Evolutionary conservation across 2,797 vertebrate genomes (phyloP).

Genomic region (Fistularia commersonii): DNA sequence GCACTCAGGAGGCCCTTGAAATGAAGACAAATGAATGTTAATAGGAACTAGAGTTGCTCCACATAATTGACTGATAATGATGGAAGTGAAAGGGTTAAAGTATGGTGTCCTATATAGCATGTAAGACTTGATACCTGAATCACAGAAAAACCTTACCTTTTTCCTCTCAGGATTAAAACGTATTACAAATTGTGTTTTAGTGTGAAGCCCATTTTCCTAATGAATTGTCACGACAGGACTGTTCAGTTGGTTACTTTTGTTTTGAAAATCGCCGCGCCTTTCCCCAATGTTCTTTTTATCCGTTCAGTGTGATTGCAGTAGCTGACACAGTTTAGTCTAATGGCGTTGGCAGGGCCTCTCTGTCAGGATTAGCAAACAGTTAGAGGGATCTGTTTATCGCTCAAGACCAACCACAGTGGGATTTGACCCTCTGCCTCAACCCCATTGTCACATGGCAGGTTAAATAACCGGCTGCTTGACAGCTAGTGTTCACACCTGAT

Average conservation of each 20-base stretch:
- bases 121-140: background rate
- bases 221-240: constrained; percentile 1
- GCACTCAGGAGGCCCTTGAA: constrained; percentile 6
- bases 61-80: background rate
- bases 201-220: constrained; percentile 2
- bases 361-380: constrained; percentile 62
- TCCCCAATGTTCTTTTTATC: constrained; percentile 27
- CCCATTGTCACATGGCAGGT: constrained; percentile 43
- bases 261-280: constrained; percentile 22
- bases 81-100: background rate
- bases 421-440: constrained; percentile 41
- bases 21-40: background rate
- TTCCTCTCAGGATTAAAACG: background rate
- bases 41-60: background rate
- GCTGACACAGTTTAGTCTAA: constrained; percentile 56
- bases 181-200: background rate
- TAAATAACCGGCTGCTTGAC: constrained; percentile 43
- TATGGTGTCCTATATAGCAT: constrained; percentile 3
- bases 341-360: constrained; percentile 57
- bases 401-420: constrained; percentile 37
- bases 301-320: constrained; percentile 8
- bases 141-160: background rate
- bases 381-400: constrained; percentile 52
- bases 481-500: constrained; percentile 13
- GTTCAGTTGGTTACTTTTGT: background rate